Base-by-base conservation (phyloP, 1,140 invertebrate species). In the Saccostrea echinata region DNA sequence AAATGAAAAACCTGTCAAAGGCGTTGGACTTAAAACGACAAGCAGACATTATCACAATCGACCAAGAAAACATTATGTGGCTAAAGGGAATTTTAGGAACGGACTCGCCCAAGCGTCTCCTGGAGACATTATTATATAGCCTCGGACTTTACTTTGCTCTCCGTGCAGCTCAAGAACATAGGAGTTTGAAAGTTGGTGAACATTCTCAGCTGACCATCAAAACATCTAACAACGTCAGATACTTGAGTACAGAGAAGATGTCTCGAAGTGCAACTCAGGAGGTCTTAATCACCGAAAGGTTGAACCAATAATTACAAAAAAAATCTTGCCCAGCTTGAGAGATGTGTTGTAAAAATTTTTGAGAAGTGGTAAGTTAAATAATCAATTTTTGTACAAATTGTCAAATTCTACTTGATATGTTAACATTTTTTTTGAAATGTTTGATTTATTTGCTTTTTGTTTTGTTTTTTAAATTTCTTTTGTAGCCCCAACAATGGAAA, bases 41-140 rank as follows among this genome's bases (percentile, higher is more conserved):
- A 82, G n/a, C 35, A 21, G 33, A 43, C 16, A 24, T 52, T 18
- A 82, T 52, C 35, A 24, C 80, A 33, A 52, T 82, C 12, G 51
- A 82, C 21, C 80, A 82, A 52, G 51, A 51, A 82, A 82, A 82
- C 13, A 81, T 18, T 18, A 82, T 71, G 51, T 52, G 51, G 33
- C 18, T 51, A 43, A 82, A 52, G 21, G 51, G 33, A 4, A 82
- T n/a, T 0, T 33, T 82, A 51, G 18, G 33, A 51, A 24, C 51
- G 35, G 80, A 82, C 51, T 82, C 35, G 9, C 35, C 1, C 33
- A 52, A 52, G 18, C 33, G 21, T 43, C 43, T 43, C 18, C 35
- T 82, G 33, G 33, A 82, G 18, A 51, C 80, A n/a, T 82, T 82
- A 21, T 43, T 43, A 24, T 51, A 84, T 24, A 27, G 55, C 13